Conservation (phyloP, 2,113 vertebrate species). For the Syngnathus typhle region DNA sequence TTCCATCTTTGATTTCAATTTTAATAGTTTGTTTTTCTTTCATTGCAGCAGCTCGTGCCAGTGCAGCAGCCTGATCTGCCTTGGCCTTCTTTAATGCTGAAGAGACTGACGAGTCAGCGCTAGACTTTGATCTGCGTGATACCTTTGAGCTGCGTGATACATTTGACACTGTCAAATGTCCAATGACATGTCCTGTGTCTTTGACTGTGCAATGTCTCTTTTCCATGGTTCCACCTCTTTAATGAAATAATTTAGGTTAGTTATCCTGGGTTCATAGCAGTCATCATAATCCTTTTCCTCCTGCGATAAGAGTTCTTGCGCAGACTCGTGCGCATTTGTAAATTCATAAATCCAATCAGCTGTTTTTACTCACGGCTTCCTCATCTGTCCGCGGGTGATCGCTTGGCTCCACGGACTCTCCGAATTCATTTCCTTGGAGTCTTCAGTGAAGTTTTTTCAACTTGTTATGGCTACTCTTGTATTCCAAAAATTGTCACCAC, state of each 20-base stretch:
- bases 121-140: background rate
- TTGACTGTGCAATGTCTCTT: background rate
- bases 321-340: background rate
- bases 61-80: background rate
- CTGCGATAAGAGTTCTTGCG: background rate
- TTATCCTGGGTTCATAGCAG: background rate
- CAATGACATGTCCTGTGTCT: background rate
- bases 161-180: constrained; percentile 2
- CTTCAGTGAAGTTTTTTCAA: too few relatives aligned
- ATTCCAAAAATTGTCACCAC: too few relatives aligned
- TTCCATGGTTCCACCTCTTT: background rate
- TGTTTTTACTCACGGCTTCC: too few relatives aligned
- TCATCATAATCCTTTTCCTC: background rate
- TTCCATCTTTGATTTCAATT: too few relatives aligned
- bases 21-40: background rate
- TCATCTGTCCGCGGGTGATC: too few relatives aligned
- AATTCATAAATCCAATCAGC: background rate
- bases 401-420: too few relatives aligned
- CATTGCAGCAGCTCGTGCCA: background rate
- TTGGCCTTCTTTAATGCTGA: background rate
- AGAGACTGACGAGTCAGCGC: too few relatives aligned
- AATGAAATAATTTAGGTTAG: background rate
- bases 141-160: background rate
- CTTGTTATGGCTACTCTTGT: too few relatives aligned
- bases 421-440: too few relatives aligned